Percentiles rank a stretch among this genome's conserved stretches.
These are phyloP conservation scores for Pithys albifrons DNA, from an alignment of 2,113 vertebrate species.

Conservation along the genomic window DNA sequence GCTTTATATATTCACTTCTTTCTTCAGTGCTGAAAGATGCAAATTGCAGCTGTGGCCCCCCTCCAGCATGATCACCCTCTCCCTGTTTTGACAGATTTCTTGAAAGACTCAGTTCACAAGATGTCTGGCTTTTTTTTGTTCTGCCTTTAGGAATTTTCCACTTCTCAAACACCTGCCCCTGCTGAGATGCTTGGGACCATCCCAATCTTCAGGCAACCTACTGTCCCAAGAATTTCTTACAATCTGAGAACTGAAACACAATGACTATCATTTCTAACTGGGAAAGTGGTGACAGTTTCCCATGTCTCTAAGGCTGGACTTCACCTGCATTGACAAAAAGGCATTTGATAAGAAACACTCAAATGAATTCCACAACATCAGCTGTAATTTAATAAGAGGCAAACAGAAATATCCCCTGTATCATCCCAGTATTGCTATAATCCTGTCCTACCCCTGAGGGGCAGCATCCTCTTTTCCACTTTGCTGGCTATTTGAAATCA, in stretches of 20 bases:
- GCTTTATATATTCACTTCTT: conserved; percentile 15
- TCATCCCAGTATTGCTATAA: neutral
- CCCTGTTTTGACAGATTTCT: conserved; percentile 62
- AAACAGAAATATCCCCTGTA: neutral
- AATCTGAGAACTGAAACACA: neutral
- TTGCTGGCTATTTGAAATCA: neutral
- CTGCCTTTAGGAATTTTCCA: conserved; percentile 54
- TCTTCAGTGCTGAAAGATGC: conserved; percentile 11
- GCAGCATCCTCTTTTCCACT: conserved; percentile 21
- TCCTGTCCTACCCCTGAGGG: conserved; percentile 2
- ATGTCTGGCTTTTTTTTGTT: conserved; percentile 48
- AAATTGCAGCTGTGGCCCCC: conserved; percentile 58
- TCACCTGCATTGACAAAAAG: neutral
- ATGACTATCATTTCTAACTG: rapidly evolving
- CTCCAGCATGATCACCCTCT: conserved; percentile 44
- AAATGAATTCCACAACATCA: neutral
- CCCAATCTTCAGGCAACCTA: neutral
- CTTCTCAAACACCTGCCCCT: conserved; percentile 22
- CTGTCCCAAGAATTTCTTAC: neutral
- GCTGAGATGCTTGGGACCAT: conserved; percentile 4
- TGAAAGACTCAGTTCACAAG: conserved; percentile 50
- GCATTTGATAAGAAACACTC: neutral
- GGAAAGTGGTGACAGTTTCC: neutral
- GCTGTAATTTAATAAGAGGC: neutral
- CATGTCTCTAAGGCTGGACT: neutral